Conservation (phyloP, 2,797 vertebrate genomes). For the Labroides dimidiatus region DNA sequence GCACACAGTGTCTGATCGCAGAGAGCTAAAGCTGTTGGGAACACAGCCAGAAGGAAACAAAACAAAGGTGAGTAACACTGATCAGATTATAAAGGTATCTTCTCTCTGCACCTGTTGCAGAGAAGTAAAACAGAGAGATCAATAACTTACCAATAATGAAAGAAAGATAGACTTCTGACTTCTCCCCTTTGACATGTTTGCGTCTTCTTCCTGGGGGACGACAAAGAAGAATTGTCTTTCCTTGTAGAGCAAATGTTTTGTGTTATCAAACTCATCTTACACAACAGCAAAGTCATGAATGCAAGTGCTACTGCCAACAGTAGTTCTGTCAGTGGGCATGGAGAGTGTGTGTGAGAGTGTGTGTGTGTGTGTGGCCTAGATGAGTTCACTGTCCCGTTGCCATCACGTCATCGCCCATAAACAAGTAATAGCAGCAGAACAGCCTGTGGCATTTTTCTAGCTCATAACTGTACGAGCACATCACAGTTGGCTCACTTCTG, state of each 20-base stretch:
- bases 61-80: constrained; percentile 37
- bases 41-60: constrained; percentile 61
- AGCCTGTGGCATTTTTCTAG: constrained; percentile 54
- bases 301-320: constrained; percentile 37
- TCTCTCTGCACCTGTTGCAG: constrained; percentile 24
- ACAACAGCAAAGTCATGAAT: constrained; percentile 40
- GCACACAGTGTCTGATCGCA: constrained; percentile 13
- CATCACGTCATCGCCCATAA: constrained; percentile 70
- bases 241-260: constrained; percentile 9
- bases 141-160: constrained; percentile 88
- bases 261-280: constrained; percentile 14
- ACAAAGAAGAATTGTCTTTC: constrained; percentile 16
- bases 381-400: constrained; percentile 60
- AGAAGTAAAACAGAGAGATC: neutral
- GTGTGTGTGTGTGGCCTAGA: constrained; percentile 65
- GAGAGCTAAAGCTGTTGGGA: constrained; percentile 46
- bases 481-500: constrained; percentile 60
- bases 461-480: constrained; percentile 57
- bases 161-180: constrained; percentile 84
- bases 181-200: constrained; percentile 85
- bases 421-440: constrained; percentile 63
- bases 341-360: constrained; percentile 26
- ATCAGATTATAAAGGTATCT: constrained; percentile 49
- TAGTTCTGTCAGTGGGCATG: constrained; percentile 41
- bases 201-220: constrained; percentile 70